Base-by-base conservation (phyloP, 2,888 invertebrate species). In the Drosophila ustulata region DNA sequence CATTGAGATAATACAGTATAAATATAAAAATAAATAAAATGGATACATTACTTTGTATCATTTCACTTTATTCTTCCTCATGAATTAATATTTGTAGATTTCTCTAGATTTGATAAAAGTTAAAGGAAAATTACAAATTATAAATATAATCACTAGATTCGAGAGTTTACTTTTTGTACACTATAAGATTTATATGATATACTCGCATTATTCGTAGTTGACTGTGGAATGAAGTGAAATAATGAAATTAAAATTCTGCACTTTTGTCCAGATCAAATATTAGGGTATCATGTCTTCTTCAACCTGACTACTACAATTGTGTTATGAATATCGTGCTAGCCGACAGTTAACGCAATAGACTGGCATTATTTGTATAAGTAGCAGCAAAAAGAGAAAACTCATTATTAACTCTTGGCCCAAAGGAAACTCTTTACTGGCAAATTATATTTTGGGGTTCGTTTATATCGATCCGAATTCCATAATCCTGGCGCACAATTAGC, bases 401-500 rank as follows among this genome's bases (percentile, higher is more conserved):
- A 57, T 57, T 57, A 45, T 56, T 25, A 45, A 45, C 8, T 32
- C 45, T 25, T 56, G 55, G 55, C 13, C 25, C 5, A 45, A 34
- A 45, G 55, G n/a, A 45, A 45, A 45, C 52, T 45, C 45, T 39
- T 51, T 37, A 23, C 13, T 46, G 4, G 39, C 49, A 11, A 32
- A 5, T 45, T 47, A 50, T 37, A 32, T 37, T 58, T 56, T 52
- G 62, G 34, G 66, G 57, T 4, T 39, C 8, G 25, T 34, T 25
- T 34, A 32, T 75, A 75, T 75, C 73, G 75, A 77, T 75, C 73
- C 56, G n/a, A 59, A 47, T 59, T 50, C 59, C 73, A 37, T 6
- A 61, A 57, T 59, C 43, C 61, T 18, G 37, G 39, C 11, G 13
- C 53, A 7, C 62, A 67, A 71, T 71, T 46, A 30, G 58, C 47